Percentiles rank a stretch among this genome's conserved stretches.
phyloP scores from a whole-genome alignment of 2,888 invertebrate species.

The Xanthorhoe spadicearia region DNA sequence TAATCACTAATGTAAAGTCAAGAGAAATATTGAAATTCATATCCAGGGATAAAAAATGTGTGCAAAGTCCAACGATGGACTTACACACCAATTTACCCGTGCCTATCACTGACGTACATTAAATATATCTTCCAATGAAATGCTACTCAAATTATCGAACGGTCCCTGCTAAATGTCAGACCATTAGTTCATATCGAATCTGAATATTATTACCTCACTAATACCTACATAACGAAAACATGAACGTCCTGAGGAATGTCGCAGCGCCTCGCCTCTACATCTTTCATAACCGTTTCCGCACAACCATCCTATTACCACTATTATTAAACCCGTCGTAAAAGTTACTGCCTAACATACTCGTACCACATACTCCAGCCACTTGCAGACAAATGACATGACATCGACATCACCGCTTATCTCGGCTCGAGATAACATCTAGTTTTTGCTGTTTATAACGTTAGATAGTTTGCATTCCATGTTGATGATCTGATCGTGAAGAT shows the following conservation, averaged over 20 bases:
- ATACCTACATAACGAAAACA: neutral
- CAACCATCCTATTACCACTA: conserved; percentile 11
- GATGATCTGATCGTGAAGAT: conserved; percentile 45
- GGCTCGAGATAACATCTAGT: conserved; percentile 61
- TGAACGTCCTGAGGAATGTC: conserved; percentile 5
- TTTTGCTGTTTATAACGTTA: conserved; percentile 54
- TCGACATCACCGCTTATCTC: conserved; percentile 54
- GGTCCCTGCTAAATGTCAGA: no score
- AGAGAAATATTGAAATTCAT: neutral
- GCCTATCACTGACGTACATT: neutral
- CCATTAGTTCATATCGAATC: no score
- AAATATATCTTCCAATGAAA: neutral
- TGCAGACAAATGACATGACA: conserved; percentile 56
- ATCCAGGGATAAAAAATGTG: neutral
- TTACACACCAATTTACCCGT: neutral
- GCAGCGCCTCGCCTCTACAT: conserved; percentile 24
- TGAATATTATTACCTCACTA: neutral
- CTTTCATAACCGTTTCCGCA: conserved; percentile 22
- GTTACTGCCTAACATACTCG: conserved; percentile 11
- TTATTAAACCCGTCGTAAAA: conserved; percentile 14
- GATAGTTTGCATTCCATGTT: conserved; percentile 49
- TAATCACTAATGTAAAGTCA: neutral
- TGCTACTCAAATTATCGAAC: neutral
- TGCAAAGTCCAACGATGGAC: neutral
- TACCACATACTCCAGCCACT: conserved; percentile 24